A percentile compares a stretch with the other conserved stretches of the same genome.
Conservation (phyloP, 2,888 invertebrate genomes). For the Itoplectis maculator region DNA sequence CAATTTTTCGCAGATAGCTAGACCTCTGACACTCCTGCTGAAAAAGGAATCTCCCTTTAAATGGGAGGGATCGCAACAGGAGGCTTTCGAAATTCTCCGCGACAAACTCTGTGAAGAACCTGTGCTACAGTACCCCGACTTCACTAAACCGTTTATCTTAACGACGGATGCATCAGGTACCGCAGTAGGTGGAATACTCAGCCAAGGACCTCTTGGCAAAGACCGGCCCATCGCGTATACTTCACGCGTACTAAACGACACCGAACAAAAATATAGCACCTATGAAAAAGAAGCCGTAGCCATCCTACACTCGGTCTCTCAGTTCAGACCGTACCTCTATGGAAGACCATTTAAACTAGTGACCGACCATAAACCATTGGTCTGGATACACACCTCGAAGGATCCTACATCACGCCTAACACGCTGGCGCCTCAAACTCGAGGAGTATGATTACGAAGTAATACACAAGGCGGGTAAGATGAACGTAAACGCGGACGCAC, state of each 20-base stretch:
- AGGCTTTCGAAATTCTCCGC: conserved; percentile 45
- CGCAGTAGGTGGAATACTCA: conserved; percentile 61
- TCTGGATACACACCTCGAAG: conserved; percentile 53
- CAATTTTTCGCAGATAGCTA: conserved; percentile 19
- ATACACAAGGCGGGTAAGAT: conserved; percentile 38
- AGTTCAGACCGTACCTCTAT: conserved; percentile 61
- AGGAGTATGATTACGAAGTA: conserved; percentile 62
- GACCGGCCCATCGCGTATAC: conserved; percentile 62
- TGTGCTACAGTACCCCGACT: conserved; percentile 63
- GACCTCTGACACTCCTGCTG: conserved; percentile 21
- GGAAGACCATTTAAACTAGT: conserved; percentile 55
- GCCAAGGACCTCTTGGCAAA: conserved; percentile 57
- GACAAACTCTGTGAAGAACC: conserved; percentile 46
- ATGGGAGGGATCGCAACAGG: conserved; percentile 41
- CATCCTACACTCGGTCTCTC: conserved; percentile 33
- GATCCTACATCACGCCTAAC: conserved; percentile 59
- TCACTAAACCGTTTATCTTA: conserved; percentile 52
- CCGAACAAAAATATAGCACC: conserved; percentile 63
- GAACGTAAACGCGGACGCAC: no score
- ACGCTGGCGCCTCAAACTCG: conserved; percentile 57
- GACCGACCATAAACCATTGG: conserved; percentile 61
- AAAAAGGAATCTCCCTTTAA: conserved; percentile 49
- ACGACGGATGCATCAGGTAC: conserved; percentile 64
- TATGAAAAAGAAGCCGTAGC: conserved; percentile 66
- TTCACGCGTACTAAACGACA: conserved; percentile 43